Percentiles rank a stretch among this genome's conserved stretches.
These are phyloP conservation scores for Microcebus tavaratra DNA, from an alignment of 2,113 vertebrate species.

Conservation along the genomic window DNA sequence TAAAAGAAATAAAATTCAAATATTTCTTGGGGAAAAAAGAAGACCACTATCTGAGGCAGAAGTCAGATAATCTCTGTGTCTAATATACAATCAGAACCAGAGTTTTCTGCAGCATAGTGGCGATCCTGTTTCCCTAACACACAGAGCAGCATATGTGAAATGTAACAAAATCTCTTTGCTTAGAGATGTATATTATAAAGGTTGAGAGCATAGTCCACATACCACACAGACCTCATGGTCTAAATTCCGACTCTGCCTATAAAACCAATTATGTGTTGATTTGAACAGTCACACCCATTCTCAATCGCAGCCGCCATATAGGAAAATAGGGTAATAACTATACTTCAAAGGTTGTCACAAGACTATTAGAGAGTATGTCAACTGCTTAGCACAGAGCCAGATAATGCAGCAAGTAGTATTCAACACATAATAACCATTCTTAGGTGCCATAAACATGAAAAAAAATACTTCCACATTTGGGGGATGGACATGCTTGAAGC, in stretches of 20 bases:
- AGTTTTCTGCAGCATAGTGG: neutral
- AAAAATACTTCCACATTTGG: neutral
- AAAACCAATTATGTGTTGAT: neutral
- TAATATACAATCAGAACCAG: neutral
- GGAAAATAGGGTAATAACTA: neutral
- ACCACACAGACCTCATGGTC: neutral
- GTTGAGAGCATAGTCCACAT: neutral
- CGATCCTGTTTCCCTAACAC: neutral
- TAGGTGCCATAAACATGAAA: neutral
- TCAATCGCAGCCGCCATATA: neutral
- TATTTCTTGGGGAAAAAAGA: neutral
- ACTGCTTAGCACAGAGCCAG: neutral
- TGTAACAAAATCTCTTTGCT: neutral
- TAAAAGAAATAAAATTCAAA: conserved; percentile 4
- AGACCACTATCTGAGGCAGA: neutral
- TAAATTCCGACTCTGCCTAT: neutral
- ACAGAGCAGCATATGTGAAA: neutral
- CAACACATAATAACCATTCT: neutral
- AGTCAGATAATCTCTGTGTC: neutral
- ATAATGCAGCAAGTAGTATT: neutral
- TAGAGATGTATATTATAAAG: neutral
- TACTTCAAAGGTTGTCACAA: neutral
- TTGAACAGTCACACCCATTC: neutral
- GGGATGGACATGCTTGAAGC: no score
- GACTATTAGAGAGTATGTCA: neutral